Evolutionary conservation across 2,797 vertebrate species (phyloP), one percentile per base, ranked within the genome.

Genomic region (Coregonus ussuriensis): DNA sequence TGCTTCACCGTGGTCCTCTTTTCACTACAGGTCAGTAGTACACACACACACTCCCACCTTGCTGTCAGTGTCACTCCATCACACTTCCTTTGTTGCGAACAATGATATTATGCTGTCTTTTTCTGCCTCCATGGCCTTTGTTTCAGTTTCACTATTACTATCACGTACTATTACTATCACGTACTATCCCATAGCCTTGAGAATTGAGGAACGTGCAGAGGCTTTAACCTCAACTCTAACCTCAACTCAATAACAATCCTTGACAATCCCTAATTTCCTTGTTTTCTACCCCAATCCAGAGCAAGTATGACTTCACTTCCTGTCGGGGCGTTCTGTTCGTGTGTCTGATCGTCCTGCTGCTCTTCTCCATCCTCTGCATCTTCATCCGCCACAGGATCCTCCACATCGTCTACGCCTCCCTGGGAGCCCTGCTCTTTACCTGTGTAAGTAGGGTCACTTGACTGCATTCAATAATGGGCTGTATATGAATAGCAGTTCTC

Each of bases 221-320:
- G 21, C 59, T 29, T 59, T 21, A 59, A 69, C 33, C 67, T 18
- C 33, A 69, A 35, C 54, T 73, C 18, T 21, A 59, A 69, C 33
- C 67, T 18, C 31, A 68, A 35, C 71, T 62, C 18, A 16, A 41
- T 47, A 18, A 47, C 68, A 33, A 11, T 35, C 4, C 53, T 18
- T 37, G 35, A 35, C 51, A 35, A 54, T 13, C 33, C 18, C 53
- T 15, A 0, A 33, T n/a, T 52, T 14, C 79, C 7, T 4, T 51
- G 77, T 18, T 74, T 79, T 25, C 15, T 13, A 37, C 52, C 65
- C 14, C 13, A 66, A 13, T 76, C 21, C 72, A 98, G 97, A 98
- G 94, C 80, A 97, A 97, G 84, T 98, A 98, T 29, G 97, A 98
- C 93, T 98, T 98, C 92, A 98, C 97, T 6, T 98, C 96, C 29